phyloP scores from a whole-genome alignment of 2,888 invertebrate species.

The Lepidochitona cinerea region DNA sequence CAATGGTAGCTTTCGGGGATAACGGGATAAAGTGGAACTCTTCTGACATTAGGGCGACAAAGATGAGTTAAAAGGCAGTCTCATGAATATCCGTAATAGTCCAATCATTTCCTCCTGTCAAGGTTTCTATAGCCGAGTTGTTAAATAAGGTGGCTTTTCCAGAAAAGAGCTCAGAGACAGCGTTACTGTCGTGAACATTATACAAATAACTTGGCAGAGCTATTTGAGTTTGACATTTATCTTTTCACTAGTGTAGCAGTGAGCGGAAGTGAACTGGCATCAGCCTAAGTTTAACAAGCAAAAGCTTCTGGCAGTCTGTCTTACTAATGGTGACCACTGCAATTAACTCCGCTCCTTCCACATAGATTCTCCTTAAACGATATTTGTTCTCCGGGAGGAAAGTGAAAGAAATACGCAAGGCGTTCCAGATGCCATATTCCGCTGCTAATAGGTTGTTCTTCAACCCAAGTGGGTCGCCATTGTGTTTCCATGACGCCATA shows the following conservation, averaged over 20 bases:
- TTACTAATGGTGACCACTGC: neutral
- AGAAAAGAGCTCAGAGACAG: too few relatives aligned
- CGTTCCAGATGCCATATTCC: slow-evolving; percentile 3
- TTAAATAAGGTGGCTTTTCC: too few relatives aligned
- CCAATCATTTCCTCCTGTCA: neutral
- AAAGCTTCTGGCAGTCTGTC: neutral
- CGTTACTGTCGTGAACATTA: neutral
- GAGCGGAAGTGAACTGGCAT: neutral
- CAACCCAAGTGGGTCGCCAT: neutral
- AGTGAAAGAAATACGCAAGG: slow-evolving; percentile 6
- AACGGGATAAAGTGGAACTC: slow-evolving; percentile 1
- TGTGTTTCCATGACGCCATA: neutral
- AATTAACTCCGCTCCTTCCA: neutral
- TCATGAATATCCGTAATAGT: slow-evolving; percentile 2
- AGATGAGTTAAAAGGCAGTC: neutral
- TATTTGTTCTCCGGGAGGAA: slow-evolving; percentile 6
- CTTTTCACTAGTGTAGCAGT: neutral
- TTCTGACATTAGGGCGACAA: slow-evolving; percentile 6
- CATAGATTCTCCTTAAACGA: slow-evolving; percentile 2
- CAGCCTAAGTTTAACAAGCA: neutral
- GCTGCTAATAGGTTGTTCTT: slow-evolving; percentile 4
- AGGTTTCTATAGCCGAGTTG: neutral
- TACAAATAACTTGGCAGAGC: neutral
- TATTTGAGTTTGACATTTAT: slow-evolving; percentile 3
- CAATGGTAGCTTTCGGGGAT: neutral